Conservation (phyloP, 1,140 invertebrate genomes). For the Drosophila pseudoobscura region DNA sequence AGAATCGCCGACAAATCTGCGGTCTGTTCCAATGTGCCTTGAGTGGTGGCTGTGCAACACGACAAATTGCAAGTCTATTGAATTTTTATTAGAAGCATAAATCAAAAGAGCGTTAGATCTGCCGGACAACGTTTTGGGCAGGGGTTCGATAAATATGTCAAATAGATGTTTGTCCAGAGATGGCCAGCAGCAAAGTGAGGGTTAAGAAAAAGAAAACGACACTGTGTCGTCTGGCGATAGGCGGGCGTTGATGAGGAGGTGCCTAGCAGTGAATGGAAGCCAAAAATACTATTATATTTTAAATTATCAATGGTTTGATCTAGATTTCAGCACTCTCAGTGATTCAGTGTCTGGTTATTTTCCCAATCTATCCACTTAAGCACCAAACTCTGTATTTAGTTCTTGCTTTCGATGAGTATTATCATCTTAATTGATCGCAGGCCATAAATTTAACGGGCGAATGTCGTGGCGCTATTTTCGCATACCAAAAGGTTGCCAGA, state of each 20-base stretch:
- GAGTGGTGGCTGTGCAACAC: conserved; percentile 59
- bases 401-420: too few relatives aligned
- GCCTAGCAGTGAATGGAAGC: too few relatives aligned
- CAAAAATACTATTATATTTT: too few relatives aligned
- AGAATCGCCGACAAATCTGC: not conserved
- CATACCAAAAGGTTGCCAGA: conserved; percentile 10
- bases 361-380: too few relatives aligned
- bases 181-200: conserved; percentile 6
- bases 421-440: too few relatives aligned
- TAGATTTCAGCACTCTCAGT: too few relatives aligned
- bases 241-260: too few relatives aligned
- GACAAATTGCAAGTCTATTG: conserved; percentile 81
- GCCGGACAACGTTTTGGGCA: conserved; percentile 19
- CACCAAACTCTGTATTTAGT: too few relatives aligned
- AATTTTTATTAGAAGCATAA: conserved; percentile 81
- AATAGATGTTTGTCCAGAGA: conserved; percentile 35
- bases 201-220: conserved; percentile 34
- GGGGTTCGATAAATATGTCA: conserved; percentile 52
- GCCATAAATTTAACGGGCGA: too few relatives aligned
- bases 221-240: not conserved
- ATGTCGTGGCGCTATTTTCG: too few relatives aligned
- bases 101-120: conserved; percentile 64
- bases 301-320: too few relatives aligned
- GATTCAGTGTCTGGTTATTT: too few relatives aligned
- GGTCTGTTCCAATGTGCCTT: conserved; percentile 37